A percentile compares a stretch with the other conserved stretches of the same genome.
Conservation (phyloP, 2,113 vertebrate species). For the Odocoileus hemionus region DNA sequence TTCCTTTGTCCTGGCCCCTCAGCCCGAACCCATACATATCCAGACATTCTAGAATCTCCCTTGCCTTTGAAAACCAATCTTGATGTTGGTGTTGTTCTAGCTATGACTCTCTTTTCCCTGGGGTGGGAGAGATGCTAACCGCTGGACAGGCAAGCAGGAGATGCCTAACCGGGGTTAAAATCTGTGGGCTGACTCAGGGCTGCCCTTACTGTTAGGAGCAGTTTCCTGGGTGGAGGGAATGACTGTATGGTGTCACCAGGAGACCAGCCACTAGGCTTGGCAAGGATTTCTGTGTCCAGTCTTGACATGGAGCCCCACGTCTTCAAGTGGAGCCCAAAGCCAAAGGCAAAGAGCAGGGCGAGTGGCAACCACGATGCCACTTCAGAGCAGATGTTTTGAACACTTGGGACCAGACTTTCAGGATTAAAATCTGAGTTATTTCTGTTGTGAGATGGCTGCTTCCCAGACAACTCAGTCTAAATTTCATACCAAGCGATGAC, state of each 20-base stretch:
- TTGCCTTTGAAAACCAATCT: neutral
- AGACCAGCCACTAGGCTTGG: neutral
- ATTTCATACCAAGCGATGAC: neutral
- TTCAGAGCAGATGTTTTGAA: neutral
- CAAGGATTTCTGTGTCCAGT: neutral
- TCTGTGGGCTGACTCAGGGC: neutral
- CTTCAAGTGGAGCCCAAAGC: neutral
- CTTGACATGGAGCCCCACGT: neutral
- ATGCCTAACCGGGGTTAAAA: neutral
- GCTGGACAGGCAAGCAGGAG: neutral
- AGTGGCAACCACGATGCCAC: rapidly evolving
- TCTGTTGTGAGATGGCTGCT: neutral
- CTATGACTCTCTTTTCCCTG: neutral
- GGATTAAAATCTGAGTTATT: neutral
- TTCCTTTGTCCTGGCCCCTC: neutral
- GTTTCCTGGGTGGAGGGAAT: neutral
- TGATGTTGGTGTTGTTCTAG: neutral
- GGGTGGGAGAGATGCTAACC: neutral
- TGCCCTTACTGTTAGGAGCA: neutral
- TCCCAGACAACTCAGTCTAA: neutral
- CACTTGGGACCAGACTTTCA: neutral
- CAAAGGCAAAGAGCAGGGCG: neutral
- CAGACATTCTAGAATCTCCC: neutral
- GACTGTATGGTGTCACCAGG: neutral
- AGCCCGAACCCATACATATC: neutral